Evolutionary conservation across 2,113 vertebrate species (phyloP).

Genomic region (Ictalurus furcatus): DNA sequence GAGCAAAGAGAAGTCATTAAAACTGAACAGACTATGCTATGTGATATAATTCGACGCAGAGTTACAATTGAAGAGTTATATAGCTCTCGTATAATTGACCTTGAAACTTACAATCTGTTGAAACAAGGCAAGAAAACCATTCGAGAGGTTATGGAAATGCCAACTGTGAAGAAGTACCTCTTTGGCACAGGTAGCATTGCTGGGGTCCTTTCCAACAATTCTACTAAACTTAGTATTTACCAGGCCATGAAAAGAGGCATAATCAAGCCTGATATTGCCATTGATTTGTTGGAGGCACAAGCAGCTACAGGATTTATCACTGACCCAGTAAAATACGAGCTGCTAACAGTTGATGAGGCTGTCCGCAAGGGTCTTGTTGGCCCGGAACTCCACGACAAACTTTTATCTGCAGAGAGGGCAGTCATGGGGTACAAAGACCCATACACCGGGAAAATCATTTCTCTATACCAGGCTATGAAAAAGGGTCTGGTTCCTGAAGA

Average conservation of each 20-base stretch:
- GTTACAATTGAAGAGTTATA: conserved; percentile 80
- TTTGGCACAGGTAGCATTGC: conserved; percentile 89
- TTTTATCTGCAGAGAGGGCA: conserved; percentile 90
- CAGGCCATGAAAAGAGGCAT: conserved; percentile 88
- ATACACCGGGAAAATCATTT: conserved; percentile 90
- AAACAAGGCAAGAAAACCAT: conserved; percentile 84
- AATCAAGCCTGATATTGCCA: conserved; percentile 80
- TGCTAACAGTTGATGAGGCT: conserved; percentile 90
- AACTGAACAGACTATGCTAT: conserved; percentile 79
- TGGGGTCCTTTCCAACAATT: conserved; percentile 82
- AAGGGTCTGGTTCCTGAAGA: conserved; percentile 87
- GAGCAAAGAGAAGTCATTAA: conserved; percentile 86
- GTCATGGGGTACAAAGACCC: conserved; percentile 96
- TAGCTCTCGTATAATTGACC: conserved; percentile 80
- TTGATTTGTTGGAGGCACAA: conserved; percentile 92
- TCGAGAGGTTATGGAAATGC: conserved; percentile 82
- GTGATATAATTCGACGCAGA: conserved; percentile 83
- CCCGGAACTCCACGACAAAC: conserved; percentile 91
- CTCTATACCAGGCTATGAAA: conserved; percentile 96
- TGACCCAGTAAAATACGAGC: conserved; percentile 84
- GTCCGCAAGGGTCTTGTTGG: conserved; percentile 94
- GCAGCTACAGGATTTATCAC: conserved; percentile 93
- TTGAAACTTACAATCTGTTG: conserved; percentile 82
- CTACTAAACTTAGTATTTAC: conserved; percentile 84
- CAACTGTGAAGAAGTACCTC: conserved; percentile 80